phyloP scores from a whole-genome alignment of 2,888 invertebrate genomes.

The Panopea generosa region DNA sequence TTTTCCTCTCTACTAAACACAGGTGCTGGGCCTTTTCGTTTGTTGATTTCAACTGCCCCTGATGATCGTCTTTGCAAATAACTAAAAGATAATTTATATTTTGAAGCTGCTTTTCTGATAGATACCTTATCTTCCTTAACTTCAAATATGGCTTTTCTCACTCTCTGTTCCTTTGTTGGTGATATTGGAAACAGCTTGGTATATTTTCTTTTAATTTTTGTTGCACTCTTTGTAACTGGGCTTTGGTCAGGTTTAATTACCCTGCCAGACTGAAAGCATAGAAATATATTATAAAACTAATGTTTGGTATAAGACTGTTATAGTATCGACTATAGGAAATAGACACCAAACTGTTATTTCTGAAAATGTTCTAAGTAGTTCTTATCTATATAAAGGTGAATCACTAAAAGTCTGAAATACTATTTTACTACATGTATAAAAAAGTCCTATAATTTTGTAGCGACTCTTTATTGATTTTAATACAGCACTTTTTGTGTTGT shows the following conservation, averaged over 20 bases:
- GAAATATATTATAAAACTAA: too few relatives aligned
- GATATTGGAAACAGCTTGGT: neutral
- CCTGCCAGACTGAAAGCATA: too few relatives aligned
- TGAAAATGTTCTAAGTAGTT: too few relatives aligned
- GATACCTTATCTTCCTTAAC: conserved; percentile 4
- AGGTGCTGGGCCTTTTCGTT: conserved; percentile 20
- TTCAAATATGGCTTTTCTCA: neutral
- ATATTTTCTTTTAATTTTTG: neutral
- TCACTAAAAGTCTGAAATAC: too few relatives aligned
- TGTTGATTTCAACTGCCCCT: conserved; percentile 37
- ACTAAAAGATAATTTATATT: conserved; percentile 8
- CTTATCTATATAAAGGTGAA: too few relatives aligned
- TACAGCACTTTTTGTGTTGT: too few relatives aligned
- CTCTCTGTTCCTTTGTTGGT: neutral
- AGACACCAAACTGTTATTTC: too few relatives aligned
- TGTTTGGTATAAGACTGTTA: too few relatives aligned
- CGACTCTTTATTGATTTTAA: too few relatives aligned
- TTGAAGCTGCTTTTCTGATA: conserved; percentile 10
- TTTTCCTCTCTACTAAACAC: conserved; percentile 24
- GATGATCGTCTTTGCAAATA: conserved; percentile 24
- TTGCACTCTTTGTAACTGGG: neutral
- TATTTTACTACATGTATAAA: too few relatives aligned
- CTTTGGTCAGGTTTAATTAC: neutral
- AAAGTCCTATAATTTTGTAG: too few relatives aligned
- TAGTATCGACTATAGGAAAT: too few relatives aligned